phyloP scores from a whole-genome alignment of 1,140 invertebrate genomes.

The Ooceraea biroi region DNA sequence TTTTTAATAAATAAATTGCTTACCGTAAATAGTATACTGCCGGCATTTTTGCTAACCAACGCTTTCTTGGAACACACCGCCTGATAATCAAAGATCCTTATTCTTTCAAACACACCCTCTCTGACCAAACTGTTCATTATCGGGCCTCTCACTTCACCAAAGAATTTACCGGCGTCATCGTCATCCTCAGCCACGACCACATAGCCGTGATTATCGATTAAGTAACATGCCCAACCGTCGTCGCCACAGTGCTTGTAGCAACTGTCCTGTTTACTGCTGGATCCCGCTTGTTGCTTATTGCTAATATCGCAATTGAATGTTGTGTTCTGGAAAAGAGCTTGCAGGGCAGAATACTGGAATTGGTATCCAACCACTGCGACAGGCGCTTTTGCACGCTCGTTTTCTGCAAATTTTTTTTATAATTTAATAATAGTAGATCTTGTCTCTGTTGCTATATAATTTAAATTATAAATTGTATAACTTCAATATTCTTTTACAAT shows the following conservation, averaged over 20 bases:
- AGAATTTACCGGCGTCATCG: slow-evolving; percentile 93
- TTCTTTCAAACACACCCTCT: slow-evolving; percentile 92
- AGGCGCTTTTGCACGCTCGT: slow-evolving; percentile 88
- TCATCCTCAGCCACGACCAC: slow-evolving; percentile 92
- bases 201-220: slow-evolving; percentile 96
- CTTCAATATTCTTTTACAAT: too few relatives aligned
- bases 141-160: slow-evolving; percentile 92
- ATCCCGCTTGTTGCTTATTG: too few relatives aligned
- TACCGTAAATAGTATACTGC: slow-evolving; percentile 88
- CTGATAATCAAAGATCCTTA: slow-evolving; percentile 95
- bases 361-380: slow-evolving; percentile 97
- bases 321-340: slow-evolving; percentile 92
- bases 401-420: slow-evolving; percentile 77
- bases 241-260: slow-evolving; percentile 90
- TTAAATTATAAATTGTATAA: neutral
- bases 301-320: slow-evolving; percentile 87
- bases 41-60: slow-evolving; percentile 88
- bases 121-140: slow-evolving; percentile 93
- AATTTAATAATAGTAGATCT: slow-evolving; percentile 7
- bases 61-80: slow-evolving; percentile 92
- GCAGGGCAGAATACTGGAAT: slow-evolving; percentile 92
- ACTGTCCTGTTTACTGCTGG: slow-evolving; percentile 76
- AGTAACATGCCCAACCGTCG: slow-evolving; percentile 92
- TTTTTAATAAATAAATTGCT: slow-evolving; percentile 62
- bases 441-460: neutral